These are phyloP conservation scores for Ictalurus punctatus DNA, from an alignment of 2,113 vertebrate genomes.

Conservation along the genomic window DNA sequence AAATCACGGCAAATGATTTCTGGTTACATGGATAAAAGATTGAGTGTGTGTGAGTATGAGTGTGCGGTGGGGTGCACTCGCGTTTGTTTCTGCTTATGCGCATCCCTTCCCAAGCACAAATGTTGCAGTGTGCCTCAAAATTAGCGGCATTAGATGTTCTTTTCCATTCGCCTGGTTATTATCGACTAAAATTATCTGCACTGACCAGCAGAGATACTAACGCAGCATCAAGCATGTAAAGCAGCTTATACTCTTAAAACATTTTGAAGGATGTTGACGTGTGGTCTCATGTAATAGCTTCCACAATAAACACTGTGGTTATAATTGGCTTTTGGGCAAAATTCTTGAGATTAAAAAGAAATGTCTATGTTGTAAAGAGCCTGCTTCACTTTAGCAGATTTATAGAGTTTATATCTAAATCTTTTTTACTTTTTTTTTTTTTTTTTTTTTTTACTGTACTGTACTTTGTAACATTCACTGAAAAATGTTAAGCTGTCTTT, in stretches of 20 bases:
- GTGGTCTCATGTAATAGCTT: neutral
- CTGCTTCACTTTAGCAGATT: neutral
- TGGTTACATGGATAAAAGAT: neutral
- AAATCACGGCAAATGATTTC: neutral
- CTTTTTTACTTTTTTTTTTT: no score
- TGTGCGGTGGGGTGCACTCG: neutral
- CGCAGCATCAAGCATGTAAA: neutral
- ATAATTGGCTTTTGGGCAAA: neutral
- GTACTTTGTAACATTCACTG: neutral
- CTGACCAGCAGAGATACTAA: neutral
- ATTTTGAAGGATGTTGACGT: neutral
- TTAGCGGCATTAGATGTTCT: conserved; percentile 69
- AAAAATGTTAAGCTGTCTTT: neutral
- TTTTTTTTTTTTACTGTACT: neutral
- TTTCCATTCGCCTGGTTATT: conserved; percentile 70
- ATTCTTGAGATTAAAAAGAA: neutral
- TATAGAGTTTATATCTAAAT: neutral
- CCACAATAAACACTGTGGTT: neutral
- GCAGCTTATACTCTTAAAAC: neutral
- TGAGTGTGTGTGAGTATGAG: neutral
- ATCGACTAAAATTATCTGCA: conserved; percentile 67
- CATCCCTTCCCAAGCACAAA: conserved; percentile 32
- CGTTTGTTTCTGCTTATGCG: conserved; percentile 13
- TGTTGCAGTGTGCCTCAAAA: conserved; percentile 47
- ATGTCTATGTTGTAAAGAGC: neutral